A percentile compares a stretch with the other conserved stretches of the same genome.
phyloP scores from a whole-genome alignment of 2,113 vertebrate species.

The Hippocampus guttulatus region DNA sequence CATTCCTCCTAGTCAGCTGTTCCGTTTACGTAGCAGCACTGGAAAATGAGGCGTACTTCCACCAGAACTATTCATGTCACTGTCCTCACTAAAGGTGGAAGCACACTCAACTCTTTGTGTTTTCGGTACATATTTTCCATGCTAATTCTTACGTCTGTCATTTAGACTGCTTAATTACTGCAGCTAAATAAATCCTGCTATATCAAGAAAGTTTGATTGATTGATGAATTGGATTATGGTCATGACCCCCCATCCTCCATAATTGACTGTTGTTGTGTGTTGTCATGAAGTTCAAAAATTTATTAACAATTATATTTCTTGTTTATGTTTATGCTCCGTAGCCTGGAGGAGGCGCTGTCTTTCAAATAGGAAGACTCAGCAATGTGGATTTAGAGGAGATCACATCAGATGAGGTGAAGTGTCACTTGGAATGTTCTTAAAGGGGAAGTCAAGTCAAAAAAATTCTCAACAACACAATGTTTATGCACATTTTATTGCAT shows the following conservation, averaged over 20 bases:
- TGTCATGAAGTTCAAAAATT: not conserved
- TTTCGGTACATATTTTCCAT: not conserved
- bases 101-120: not conserved
- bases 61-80: constrained; percentile 4
- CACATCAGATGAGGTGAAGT: constrained; percentile 71
- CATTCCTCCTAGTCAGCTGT: not conserved
- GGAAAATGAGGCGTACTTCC: constrained; percentile 18
- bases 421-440: not conserved
- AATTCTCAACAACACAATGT: no score
- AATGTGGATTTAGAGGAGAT: constrained; percentile 86
- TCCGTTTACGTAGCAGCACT: constrained; percentile 3
- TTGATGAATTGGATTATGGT: no score
- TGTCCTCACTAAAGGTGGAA: constrained; percentile 2
- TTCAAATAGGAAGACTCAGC: constrained; percentile 84
- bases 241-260: not conserved
- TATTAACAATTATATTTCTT: not conserved
- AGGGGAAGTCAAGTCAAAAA: no score
- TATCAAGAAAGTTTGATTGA: not conserved
- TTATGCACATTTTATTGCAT: no score
- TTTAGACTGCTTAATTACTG: not conserved
- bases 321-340: constrained; percentile 42
- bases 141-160: not conserved
- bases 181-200: not conserved
- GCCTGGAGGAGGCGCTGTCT: constrained; percentile 67
- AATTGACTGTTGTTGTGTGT: not conserved